phyloP scores from a whole-genome alignment of 92 coral and sea anemone genomes.

The Porites rus region DNA sequence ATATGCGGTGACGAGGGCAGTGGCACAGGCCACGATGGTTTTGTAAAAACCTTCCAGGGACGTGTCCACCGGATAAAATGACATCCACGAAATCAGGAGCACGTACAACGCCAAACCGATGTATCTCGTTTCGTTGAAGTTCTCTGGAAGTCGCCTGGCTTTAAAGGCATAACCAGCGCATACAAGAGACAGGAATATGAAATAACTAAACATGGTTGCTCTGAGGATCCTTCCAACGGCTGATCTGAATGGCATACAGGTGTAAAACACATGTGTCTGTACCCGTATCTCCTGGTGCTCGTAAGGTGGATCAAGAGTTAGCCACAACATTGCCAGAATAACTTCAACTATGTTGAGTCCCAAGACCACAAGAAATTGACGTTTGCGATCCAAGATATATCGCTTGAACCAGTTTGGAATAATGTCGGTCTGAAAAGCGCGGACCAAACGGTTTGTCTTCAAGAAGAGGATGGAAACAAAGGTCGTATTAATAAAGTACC shows the following conservation, averaged over 20 bases:
- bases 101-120: slow-evolving; percentile 62
- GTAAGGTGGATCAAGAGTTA: slow-evolving; percentile 43
- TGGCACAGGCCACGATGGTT: slow-evolving; percentile 61
- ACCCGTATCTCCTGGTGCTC: slow-evolving; percentile 44
- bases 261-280: slow-evolving; percentile 37
- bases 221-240: slow-evolving; percentile 18
- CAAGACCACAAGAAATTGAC: slow-evolving; percentile 51
- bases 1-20: slow-evolving; percentile 58
- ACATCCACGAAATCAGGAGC: slow-evolving; percentile 52
- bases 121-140: slow-evolving; percentile 64
- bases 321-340: slow-evolving; percentile 47
- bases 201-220: slow-evolving; percentile 46
- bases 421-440: slow-evolving; percentile 70
- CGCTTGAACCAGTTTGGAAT: slow-evolving; percentile 58
- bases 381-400: slow-evolving; percentile 51
- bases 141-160: slow-evolving; percentile 63
- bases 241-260: slow-evolving; percentile 50
- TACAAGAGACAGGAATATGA: slow-evolving; percentile 48
- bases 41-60: slow-evolving; percentile 62
- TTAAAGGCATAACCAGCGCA: slow-evolving; percentile 61
- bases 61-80: slow-evolving; percentile 66
- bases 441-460: slow-evolving; percentile 77
- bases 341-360: slow-evolving; percentile 50
- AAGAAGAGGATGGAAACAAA: slow-evolving; percentile 77
- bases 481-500: slow-evolving; percentile 73